Percentiles rank a stretch among this genome's conserved stretches.
Conservation (phyloP, 2,797 vertebrate species). For the Cyclopterus lumpus region DNA sequence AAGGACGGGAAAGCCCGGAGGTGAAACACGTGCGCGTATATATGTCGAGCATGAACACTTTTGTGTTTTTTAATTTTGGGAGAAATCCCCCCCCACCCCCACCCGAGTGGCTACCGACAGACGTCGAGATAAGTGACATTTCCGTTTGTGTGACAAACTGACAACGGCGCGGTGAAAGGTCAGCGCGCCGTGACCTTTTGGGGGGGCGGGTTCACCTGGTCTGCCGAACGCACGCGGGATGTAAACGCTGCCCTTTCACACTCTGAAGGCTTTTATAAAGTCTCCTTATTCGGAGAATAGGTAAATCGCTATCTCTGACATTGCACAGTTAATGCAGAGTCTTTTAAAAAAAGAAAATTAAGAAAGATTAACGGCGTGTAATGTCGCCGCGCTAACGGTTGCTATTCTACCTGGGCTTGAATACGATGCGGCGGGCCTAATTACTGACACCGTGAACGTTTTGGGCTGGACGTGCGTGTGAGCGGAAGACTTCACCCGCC, state of each 20-base stretch:
- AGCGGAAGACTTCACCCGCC: slow-evolving; percentile 42
- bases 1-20: slow-evolving; percentile 4
- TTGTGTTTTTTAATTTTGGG: neutral
- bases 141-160: slow-evolving; percentile 25
- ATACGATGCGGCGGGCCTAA: slow-evolving; percentile 40
- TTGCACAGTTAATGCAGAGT: slow-evolving; percentile 24
- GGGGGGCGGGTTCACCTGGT: slow-evolving; percentile 42
- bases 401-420: slow-evolving; percentile 29
- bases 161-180: slow-evolving; percentile 33
- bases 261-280: slow-evolving; percentile 26
- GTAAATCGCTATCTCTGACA: slow-evolving; percentile 37
- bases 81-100: neutral
- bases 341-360: slow-evolving; percentile 50
- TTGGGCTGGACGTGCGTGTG: slow-evolving; percentile 29
- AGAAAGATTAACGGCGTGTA: slow-evolving; percentile 50
- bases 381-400: slow-evolving; percentile 30
- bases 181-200: slow-evolving; percentile 49
- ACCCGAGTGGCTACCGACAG: neutral
- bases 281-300: slow-evolving; percentile 29
- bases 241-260: slow-evolving; percentile 61
- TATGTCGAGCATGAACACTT: neutral
- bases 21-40: neutral
- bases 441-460: slow-evolving; percentile 38
- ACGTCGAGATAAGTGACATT: slow-evolving; percentile 36
- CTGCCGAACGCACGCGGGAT: slow-evolving; percentile 37